Conservation (phyloP, 2,113 vertebrate species). For the Oostethus manadensis region DNA sequence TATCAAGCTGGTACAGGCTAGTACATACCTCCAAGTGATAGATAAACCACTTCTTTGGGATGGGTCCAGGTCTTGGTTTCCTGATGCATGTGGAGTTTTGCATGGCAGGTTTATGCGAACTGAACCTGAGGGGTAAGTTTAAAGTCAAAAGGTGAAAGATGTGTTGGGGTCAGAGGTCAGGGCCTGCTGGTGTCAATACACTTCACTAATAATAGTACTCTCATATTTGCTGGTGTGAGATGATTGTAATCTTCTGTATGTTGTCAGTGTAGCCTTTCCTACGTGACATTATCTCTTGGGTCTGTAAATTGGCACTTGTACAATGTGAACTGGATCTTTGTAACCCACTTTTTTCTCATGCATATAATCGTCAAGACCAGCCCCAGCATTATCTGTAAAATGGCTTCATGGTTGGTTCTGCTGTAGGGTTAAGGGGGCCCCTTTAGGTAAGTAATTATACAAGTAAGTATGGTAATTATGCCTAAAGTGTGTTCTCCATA, state of each 20-base stretch:
- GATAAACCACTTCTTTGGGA: constrained; percentile 12
- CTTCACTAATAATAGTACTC: constrained; percentile 6
- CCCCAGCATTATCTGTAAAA: no score
- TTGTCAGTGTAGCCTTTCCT: no score
- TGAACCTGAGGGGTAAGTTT: constrained; percentile 7
- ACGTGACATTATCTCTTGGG: no score
- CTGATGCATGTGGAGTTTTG: neutral
- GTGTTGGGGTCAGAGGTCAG: constrained; percentile 38
- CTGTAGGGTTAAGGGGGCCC: no score
- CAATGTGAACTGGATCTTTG: no score
- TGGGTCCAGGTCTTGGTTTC: constrained; percentile 16
- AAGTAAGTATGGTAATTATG: no score
- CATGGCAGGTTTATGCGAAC: constrained; percentile 25
- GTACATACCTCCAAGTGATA: constrained; percentile 6
- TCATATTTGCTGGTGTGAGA: constrained; percentile 8
- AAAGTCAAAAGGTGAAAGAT: constrained; percentile 28
- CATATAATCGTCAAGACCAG: no score
- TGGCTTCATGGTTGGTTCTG: no score
- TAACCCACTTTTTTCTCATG: no score
- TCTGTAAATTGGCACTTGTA: no score
- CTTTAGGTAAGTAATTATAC: no score
- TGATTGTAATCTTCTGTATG: constrained; percentile 15
- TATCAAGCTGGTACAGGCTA: neutral
- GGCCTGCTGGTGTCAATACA: constrained; percentile 10
- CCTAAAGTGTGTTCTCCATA: no score